Percentiles rank a stretch among this genome's conserved stretches.
These are phyloP conservation scores for Conus betulinus DNA, from an alignment of 1,140 invertebrate species.

Conservation along the genomic window DNA sequence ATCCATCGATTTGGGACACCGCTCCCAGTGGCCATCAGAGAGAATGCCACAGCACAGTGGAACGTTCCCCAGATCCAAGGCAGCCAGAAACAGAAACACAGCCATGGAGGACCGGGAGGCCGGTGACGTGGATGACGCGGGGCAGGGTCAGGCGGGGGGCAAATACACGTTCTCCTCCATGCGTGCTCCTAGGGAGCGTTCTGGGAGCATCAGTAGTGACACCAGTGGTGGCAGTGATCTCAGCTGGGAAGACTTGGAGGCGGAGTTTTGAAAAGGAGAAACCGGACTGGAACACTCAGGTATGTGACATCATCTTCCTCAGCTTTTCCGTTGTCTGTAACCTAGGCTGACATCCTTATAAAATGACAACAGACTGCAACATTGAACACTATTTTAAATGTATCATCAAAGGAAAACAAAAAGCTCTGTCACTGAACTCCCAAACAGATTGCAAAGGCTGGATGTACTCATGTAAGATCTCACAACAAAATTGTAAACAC, in stretches of 20 bases:
- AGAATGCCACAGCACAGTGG: constrained; percentile 36
- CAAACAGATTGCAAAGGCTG: no score
- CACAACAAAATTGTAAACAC: no score
- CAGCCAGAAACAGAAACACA: constrained; percentile 14
- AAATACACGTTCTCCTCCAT: constrained; percentile 53
- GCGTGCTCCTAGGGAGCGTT: constrained; percentile 53
- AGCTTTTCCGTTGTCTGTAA: no score
- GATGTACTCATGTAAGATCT: no score
- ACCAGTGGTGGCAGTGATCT: constrained; percentile 61
- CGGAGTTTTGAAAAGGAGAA: constrained; percentile 48
- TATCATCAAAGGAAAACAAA: no score
- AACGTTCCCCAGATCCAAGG: constrained; percentile 40
- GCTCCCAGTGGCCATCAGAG: constrained; percentile 27
- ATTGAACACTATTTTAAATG: no score
- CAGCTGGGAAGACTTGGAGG: constrained; percentile 58
- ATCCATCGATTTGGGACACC: constrained; percentile 22
- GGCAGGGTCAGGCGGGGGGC: constrained; percentile 28
- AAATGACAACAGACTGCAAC: no score
- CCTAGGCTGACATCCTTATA: no score
- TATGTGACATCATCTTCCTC: not conserved
- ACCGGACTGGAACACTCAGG: constrained; percentile 37
- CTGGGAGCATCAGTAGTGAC: constrained; percentile 67
- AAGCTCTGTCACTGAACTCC: no score
- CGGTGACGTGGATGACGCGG: constrained; percentile 21
- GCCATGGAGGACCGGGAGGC: constrained; percentile 5